Base-by-base conservation (phyloP, 2,888 invertebrate genomes). In the Serripes groenlandicus region DNA sequence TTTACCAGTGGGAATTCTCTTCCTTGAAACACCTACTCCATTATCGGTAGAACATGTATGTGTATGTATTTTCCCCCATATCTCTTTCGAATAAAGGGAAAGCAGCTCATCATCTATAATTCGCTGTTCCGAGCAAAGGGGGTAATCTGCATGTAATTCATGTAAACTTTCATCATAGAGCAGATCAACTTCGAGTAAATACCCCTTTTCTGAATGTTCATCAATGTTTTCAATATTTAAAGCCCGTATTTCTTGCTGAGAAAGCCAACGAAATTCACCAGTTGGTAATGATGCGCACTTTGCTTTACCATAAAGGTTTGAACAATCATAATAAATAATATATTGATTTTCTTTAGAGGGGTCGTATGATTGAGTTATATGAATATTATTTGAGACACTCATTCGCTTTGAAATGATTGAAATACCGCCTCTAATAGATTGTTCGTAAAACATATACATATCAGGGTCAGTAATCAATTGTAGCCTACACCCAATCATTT, bases 61-160 rank as follows among this genome's bases (percentile, higher is more conserved):
- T 26, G 30, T 30, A 9, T 30, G 32, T 18, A 52, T 26, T 52
- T 70, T 70, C 30, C 52, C 30, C 30, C 54, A 37, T 52, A 52
- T 4, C 23, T 28, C 52, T n/a, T 37, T 34, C 21, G 56, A 23
- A 58, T 34, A 58, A 5, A 23, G 72, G 18, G 72, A 72, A 34
- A 72, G 49, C 32, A 32, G 18, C 11, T 72, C 58, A 2, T 32
- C 23, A 7, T 28, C 54, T 23, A 72, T 52, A 23, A 35, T 35
- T 52, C 26, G 35, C 9, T 26, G 26, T 58, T 72, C 72, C 9
- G 58, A 54, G 23, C 56, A 54, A 21, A 72, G 32, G 21, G 72
- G 72, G 26, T 72, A 72, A 58, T 58, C 56, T 11, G 26, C 26
- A 70, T 70, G 70, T 15, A 37, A n/a, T 30, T 70, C 70, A 37